Evolutionary conservation across 2,797 vertebrate species (phyloP).

Genomic region (Spinus pinus): DNA sequence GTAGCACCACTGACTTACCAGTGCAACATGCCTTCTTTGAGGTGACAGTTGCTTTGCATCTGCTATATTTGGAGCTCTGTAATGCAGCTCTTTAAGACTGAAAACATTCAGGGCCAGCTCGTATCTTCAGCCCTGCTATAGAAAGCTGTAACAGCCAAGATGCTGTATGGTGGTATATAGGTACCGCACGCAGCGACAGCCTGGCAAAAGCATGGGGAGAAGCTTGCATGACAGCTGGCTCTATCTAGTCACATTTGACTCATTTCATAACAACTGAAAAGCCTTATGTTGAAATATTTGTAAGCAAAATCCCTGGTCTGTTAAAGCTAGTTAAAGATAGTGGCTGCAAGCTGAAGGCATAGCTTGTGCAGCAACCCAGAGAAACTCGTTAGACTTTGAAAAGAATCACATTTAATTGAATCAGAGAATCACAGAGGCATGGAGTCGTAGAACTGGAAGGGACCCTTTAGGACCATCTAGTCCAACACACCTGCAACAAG

Average conservation of each 20-base stretch:
- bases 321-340: background rate
- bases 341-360: background rate
- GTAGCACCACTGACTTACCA: rapidly evolving
- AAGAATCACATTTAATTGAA: background rate
- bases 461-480: background rate
- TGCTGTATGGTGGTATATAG: background rate
- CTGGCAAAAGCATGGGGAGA: slow-evolving; percentile 33
- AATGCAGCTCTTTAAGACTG: background rate
- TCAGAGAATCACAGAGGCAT: background rate
- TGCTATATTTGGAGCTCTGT: background rate
- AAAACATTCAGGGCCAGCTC: background rate
- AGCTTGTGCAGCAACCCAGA: background rate
- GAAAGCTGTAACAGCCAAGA: background rate
- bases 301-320: slow-evolving; percentile 22
- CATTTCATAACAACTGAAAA: slow-evolving; percentile 53
- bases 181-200: background rate
- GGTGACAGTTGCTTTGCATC: background rate
- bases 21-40: background rate
- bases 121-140: background rate
- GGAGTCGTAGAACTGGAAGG: background rate
- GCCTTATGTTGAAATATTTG: slow-evolving; percentile 50
- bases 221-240: slow-evolving; percentile 37
- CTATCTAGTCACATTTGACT: slow-evolving; percentile 35
- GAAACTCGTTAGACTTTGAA: background rate
- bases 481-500: background rate